These are phyloP conservation scores for Engystomops pustulosus DNA, from an alignment of 2,113 vertebrate species.

Conservation along the genomic window DNA sequence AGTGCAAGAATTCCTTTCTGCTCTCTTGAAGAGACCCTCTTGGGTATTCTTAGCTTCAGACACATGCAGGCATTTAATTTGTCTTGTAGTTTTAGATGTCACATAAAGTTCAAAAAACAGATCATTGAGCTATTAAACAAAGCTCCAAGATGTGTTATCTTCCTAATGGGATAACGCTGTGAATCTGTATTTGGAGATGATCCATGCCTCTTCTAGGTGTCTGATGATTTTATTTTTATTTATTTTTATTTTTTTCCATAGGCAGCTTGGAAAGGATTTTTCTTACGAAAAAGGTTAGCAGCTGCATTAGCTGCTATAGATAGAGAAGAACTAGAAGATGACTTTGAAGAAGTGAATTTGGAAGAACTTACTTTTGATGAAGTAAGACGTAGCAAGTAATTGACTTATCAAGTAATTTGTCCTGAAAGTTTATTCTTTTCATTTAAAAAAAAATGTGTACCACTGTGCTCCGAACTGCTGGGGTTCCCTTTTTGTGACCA, in stretches of 20 bases:
- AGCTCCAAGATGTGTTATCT: slow-evolving; percentile 91
- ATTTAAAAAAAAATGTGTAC: too few relatives aligned
- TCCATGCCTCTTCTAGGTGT: slow-evolving; percentile 79
- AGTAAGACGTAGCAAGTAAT: slow-evolving; percentile 74
- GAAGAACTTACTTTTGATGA: slow-evolving; percentile 85
- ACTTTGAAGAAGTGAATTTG: slow-evolving; percentile 87
- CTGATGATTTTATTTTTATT: slow-evolving; percentile 74
- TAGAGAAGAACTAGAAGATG: slow-evolving; percentile 78
- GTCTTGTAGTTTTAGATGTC: slow-evolving; percentile 89
- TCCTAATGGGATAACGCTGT: slow-evolving; percentile 90
- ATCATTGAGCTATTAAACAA: slow-evolving; percentile 88
- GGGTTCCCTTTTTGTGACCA: too few relatives aligned
- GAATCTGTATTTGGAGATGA: slow-evolving; percentile 87
- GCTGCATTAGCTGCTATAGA: slow-evolving; percentile 80
- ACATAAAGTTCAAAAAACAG: slow-evolving; percentile 96
- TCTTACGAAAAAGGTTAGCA: slow-evolving; percentile 85
- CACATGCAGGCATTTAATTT: slow-evolving; percentile 88
- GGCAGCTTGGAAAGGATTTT: slow-evolving; percentile 90
- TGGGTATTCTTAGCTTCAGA: slow-evolving; percentile 89
- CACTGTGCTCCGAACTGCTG: too few relatives aligned
- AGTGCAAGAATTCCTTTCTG: slow-evolving; percentile 85
- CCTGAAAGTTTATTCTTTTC: neutral
- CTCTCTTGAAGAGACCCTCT: slow-evolving; percentile 77
- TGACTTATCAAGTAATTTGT: slow-evolving; percentile 5
- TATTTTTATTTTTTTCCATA: slow-evolving; percentile 78